Evolutionary conservation across 2,113 vertebrate species (phyloP).

Genomic region (Proterorhinus semilunaris): DNA sequence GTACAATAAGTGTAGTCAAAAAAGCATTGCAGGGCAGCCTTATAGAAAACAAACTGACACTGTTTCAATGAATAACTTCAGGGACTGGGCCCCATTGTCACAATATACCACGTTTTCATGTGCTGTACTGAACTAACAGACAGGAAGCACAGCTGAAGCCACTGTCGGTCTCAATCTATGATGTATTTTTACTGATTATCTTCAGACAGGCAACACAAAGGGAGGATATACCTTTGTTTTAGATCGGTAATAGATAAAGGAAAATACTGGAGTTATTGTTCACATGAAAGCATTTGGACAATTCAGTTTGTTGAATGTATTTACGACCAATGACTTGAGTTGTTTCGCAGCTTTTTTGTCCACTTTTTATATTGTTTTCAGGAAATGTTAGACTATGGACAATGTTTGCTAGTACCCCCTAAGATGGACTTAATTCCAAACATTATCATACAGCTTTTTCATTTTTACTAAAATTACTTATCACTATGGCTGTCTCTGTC

Average conservation of each 20-base stretch:
- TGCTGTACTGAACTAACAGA: neutral
- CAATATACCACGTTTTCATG: constrained; percentile 2
- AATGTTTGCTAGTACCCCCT: too few species aligned
- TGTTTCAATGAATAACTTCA: neutral
- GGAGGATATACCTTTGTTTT: constrained; percentile 37
- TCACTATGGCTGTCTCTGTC: too few species aligned
- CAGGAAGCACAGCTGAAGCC: constrained; percentile 6
- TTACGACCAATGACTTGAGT: too few species aligned
- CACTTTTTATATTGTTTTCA: neutral
- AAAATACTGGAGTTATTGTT: too few species aligned
- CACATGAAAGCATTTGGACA: too few species aligned
- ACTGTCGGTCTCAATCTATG: constrained; percentile 2
- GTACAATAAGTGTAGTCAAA: neutral
- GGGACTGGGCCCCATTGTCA: constrained; percentile 4
- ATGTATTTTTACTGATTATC: constrained; percentile 19
- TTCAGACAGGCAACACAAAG: constrained; percentile 44
- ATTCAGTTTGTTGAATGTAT: too few species aligned
- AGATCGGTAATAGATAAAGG: neutral
- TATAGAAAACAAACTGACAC: constrained; percentile 4
- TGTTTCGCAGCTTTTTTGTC: neutral
- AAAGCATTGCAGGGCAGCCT: neutral
- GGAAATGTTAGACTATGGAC: too few species aligned
- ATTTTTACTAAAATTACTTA: too few species aligned
- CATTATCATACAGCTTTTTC: too few species aligned
- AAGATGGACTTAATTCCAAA: too few species aligned